Base-by-base conservation (phyloP, 2,888 invertebrate species). In the Xanthorhoe designata region DNA sequence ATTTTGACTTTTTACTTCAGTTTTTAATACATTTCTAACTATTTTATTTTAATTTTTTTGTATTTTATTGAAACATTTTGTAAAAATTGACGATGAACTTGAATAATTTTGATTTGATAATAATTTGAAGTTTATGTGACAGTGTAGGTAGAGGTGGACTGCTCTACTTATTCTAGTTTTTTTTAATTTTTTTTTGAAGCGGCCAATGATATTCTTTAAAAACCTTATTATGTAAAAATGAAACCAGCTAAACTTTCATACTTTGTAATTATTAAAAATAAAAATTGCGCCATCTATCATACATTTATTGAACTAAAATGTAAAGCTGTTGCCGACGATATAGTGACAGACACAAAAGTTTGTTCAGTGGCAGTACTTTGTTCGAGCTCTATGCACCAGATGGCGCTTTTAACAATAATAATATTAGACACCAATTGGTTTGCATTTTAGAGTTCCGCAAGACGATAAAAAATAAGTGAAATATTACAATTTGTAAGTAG, bases 11-110 rank as follows among this genome's bases (percentile, higher is more conserved):
- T 49, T 60, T 68, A 18, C 18, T 63, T 62, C 61, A 8, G 13
- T 63, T 56, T 55, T n/a, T 58, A 55, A 52, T 56, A 61, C 62
- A 67, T 71, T 67, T 67, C 56, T 19, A 57, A 32, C 38, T 60
- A 9, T 60, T 51, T 18, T 61, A 18, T 56, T 52, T 62, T 57
- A 52, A 61, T 64, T 59, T 62, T 66, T 66, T 49, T 13, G 29
- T 47, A 38, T 61, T 64, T 68, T 68, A 56, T 59, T 66, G 18
- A 51, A 62, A 53, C 69, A 71, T 69, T 71, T 71, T 73, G 52
- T 53, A 54, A 45, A 64, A 64, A 53, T 54, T 24, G 54, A 55
- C 61, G 47, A 59, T 52, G 66, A 62, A 60, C 58, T 65, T 57
- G 53, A 42, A 58, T 18, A 63, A 57, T 57, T 61, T 58, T 63